Conservation (phyloP, 2,888 invertebrate genomes). For the Sarcophaga caerulescens region DNA sequence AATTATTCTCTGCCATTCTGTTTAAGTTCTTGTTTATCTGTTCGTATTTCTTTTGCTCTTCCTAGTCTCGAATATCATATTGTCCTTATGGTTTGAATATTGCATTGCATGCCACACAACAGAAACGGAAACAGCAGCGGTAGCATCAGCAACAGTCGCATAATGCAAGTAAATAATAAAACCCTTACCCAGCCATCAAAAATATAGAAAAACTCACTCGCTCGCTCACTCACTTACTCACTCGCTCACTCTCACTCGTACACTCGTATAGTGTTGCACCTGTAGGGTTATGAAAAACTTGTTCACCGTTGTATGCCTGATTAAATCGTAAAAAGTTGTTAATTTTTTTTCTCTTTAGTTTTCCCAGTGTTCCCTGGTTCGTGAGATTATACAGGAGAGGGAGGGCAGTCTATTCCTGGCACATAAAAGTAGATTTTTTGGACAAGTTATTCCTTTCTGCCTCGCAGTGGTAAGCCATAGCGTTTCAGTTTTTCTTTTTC, state of each 20-base stretch:
- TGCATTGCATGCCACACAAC: slow-evolving; percentile 4
- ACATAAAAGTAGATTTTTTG: slow-evolving; percentile 34
- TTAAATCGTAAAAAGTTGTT: slow-evolving; percentile 45
- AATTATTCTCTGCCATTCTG: not conserved
- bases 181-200: not conserved
- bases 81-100: slow-evolving; percentile 55
- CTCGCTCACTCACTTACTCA: too few species aligned
- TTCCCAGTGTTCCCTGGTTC: not conserved
- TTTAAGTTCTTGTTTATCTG: not conserved
- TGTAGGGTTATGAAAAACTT: slow-evolving; percentile 2
- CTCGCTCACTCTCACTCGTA: too few species aligned
- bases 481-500: slow-evolving; percentile 2
- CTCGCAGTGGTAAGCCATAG: not conserved
- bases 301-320: slow-evolving; percentile 40
- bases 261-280: too few species aligned
- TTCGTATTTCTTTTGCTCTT: not conserved
- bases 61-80: slow-evolving; percentile 51
- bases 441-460: not conserved
- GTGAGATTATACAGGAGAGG: not conserved
- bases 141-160: slow-evolving; percentile 24
- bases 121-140: not conserved
- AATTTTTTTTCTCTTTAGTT: not conserved
- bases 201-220: not conserved
- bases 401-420: slow-evolving; percentile 18
- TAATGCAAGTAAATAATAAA: slow-evolving; percentile 18